Evolutionary conservation across 2,113 vertebrate species (phyloP), one percentile per base, ranked within the genome.

Genomic region (Mobula birostris): DNA sequence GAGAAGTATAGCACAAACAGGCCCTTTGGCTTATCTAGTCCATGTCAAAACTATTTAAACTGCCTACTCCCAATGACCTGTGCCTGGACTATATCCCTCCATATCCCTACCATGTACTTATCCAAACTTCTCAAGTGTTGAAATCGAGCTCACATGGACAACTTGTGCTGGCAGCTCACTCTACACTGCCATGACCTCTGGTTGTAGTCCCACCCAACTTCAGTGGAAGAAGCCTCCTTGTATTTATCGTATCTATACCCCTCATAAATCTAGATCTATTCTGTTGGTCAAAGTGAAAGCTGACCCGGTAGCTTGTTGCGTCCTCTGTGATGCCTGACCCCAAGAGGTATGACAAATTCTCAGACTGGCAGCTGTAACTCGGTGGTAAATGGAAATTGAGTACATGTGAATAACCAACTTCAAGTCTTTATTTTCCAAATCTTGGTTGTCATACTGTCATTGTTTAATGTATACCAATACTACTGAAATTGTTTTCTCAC

Each of bases 381-480:
- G 72, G 66, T 61, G 68, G 87, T 68, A 21, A 32, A 15, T 83
- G 48, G 40, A 5, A 15, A 36, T 1, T 19, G 83, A 48, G 36
- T 21, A 93, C 48, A 36, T 93, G 68, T 36, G 32, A 93, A 48
- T 36, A 91, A 29, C 32, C 32, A 36, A 90, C 29, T 36, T 61
- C 48, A 27, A 87, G 15, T 4, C 17, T 63, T 48, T 58, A 29
- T 85, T 88, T 82, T 82, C 7, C 58, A 88, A 63, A 61, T 40
- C 68, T 17, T 93, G 90, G 90, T 93, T 74, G 88, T 72, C 88
- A 40, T 48, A 74, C 48, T 27, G 21, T 74, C 21, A 40, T 8
- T 70, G 90, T 91, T 91, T 70, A 91, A 36, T 66, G 29, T 61
- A 88, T 93, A 72, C 7, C 66, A 15, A 70, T 40, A 92, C 88